Percentiles rank a stretch among this genome's conserved stretches.
Conservation (phyloP, 1,140 invertebrate species). For the Pogonomyrmex californicus region DNA sequence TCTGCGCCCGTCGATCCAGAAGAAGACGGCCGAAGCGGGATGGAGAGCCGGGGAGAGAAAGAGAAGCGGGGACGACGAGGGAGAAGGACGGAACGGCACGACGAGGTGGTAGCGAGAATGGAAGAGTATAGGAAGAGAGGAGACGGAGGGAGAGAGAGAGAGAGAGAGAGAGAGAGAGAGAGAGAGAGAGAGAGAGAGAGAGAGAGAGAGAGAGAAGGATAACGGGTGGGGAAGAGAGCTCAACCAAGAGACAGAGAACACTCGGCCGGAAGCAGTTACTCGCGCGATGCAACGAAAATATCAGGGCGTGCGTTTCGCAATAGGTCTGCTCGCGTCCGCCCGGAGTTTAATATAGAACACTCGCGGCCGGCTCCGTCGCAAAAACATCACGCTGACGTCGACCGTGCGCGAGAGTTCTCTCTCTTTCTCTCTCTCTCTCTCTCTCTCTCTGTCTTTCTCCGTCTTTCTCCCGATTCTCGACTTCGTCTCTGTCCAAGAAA, state of each 20-base stretch:
- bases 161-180: background rate
- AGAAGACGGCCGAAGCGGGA: conserved; percentile 43
- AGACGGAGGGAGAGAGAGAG: conserved; percentile 40
- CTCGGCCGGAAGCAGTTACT: conserved; percentile 85
- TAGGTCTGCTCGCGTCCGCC: conserved; percentile 80
- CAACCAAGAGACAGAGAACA: conserved; percentile 56
- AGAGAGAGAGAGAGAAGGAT: conserved; percentile 45
- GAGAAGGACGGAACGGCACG: conserved; percentile 21
- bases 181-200: conserved; percentile 46
- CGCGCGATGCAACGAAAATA: conserved; percentile 84
- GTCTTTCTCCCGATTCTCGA: too few relatives aligned
- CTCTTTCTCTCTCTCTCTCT: conserved; percentile 51
- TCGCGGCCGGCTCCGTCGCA: conserved; percentile 75
- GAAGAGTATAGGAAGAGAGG: conserved; percentile 49
- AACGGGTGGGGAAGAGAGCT: conserved; percentile 35
- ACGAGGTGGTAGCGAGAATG: conserved; percentile 50
- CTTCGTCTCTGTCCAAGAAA: conserved; percentile 17
- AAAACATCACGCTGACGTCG: conserved; percentile 79
- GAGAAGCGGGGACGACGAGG: conserved; percentile 17
- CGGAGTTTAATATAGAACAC: conserved; percentile 83
- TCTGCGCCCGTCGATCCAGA: conserved; percentile 67
- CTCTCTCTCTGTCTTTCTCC: conserved; percentile 3
- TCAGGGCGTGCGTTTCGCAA: conserved; percentile 83
- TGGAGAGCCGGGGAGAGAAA: conserved; percentile 1
- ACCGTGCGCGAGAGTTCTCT: conserved; percentile 59